phyloP scores from a whole-genome alignment of 2,113 vertebrate species.

The Malaclemys terrapin region DNA sequence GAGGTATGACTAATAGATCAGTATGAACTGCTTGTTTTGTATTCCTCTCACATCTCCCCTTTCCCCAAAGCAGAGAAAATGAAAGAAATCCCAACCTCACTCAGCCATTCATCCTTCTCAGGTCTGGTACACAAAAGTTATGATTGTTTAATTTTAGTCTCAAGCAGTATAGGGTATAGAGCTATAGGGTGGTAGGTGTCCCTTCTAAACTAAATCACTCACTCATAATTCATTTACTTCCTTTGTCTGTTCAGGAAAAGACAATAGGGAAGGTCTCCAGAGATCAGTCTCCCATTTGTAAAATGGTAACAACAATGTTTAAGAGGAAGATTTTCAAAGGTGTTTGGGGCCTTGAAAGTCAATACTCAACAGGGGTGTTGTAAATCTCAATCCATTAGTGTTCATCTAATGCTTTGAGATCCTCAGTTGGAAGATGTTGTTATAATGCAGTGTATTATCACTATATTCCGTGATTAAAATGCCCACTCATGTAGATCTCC shows the following conservation, averaged over 20 bases:
- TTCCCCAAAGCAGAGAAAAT: slow-evolving; percentile 59
- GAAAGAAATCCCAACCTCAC: slow-evolving; percentile 45
- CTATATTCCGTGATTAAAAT: background rate
- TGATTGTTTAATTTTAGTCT: slow-evolving; percentile 55
- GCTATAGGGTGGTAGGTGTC: background rate
- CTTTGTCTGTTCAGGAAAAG: background rate
- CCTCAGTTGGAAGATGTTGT: background rate
- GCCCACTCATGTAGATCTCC: background rate
- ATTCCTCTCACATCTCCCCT: slow-evolving; percentile 45
- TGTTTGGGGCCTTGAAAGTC: background rate
- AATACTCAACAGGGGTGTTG: slow-evolving; percentile 12
- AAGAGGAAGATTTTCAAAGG: background rate
- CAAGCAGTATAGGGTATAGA: slow-evolving; percentile 37
- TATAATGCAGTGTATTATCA: background rate
- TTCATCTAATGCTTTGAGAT: background rate
- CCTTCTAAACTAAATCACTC: slow-evolving; percentile 38
- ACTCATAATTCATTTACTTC: slow-evolving; percentile 52
- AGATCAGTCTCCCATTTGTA: background rate
- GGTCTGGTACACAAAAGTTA: slow-evolving; percentile 43
- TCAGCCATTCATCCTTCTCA: slow-evolving; percentile 57
- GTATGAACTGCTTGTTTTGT: slow-evolving; percentile 57
- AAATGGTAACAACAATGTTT: background rate
- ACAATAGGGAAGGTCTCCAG: background rate
- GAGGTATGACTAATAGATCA: slow-evolving; percentile 67
- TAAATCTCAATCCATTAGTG: slow-evolving; percentile 6